phyloP scores from a whole-genome alignment of 2,113 vertebrate species.

The Phasianus colchicus region DNA sequence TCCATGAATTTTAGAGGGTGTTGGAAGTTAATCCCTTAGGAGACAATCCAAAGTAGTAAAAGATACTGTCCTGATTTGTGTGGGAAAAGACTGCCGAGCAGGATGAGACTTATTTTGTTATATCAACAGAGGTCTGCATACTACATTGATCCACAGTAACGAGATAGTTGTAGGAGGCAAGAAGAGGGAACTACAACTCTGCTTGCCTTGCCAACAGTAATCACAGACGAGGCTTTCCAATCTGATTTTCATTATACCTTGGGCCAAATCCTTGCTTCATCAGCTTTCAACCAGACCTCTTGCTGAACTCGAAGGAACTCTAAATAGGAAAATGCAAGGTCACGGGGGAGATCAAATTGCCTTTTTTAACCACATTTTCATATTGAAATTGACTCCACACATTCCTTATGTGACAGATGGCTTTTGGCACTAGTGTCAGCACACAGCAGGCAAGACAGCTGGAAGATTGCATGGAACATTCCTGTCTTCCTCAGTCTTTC shows the following conservation, averaged over 20 bases:
- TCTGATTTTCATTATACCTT: background rate
- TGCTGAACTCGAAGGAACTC: background rate
- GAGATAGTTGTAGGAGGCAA: background rate
- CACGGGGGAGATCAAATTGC: background rate
- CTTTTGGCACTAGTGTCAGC: background rate
- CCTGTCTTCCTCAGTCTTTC: background rate
- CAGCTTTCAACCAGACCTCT: background rate
- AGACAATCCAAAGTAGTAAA: background rate
- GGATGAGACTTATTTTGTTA: background rate
- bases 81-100: background rate
- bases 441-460: slow-evolving; percentile 21
- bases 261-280: background rate
- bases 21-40: background rate
- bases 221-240: background rate
- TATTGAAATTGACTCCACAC: background rate
- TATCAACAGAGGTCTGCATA: fast-evolving
- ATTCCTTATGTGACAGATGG: background rate
- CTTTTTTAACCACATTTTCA: slow-evolving; percentile 5
- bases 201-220: background rate
- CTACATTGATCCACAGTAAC: fast-evolving
- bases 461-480: background rate
- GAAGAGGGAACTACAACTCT: fast-evolving
- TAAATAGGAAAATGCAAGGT: background rate
- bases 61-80: background rate
- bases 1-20: background rate